These are phyloP conservation scores for Dryobotodes eremita DNA, from an alignment of 2,888 invertebrate species.

Conservation along the genomic window DNA sequence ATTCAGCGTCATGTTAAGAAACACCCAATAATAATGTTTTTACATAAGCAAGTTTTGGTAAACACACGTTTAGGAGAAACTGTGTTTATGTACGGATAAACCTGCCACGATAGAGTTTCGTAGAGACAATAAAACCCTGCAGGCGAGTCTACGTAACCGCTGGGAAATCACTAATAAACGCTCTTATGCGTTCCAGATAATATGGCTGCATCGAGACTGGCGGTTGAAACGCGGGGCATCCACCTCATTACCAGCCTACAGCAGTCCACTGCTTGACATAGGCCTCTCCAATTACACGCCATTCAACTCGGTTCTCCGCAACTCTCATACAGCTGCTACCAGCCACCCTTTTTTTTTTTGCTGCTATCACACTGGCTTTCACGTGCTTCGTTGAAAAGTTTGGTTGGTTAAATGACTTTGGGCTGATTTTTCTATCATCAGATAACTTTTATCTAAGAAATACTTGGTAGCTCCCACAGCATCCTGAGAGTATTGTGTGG, in stretches of 20 bases:
- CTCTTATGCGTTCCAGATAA: conserved; percentile 50
- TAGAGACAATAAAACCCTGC: conserved; percentile 62
- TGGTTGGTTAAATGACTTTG: not conserved
- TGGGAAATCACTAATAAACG: conserved; percentile 76
- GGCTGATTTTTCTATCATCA: too few relatives aligned
- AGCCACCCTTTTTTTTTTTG: too few relatives aligned
- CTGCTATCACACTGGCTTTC: not conserved
- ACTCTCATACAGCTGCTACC: not conserved
- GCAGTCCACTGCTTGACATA: not conserved
- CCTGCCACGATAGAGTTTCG: conserved; percentile 47
- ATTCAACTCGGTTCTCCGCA: not conserved
- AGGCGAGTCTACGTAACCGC: conserved; percentile 57
- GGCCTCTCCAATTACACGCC: not conserved
- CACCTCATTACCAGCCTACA: not conserved
- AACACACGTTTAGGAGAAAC: conserved; percentile 37
- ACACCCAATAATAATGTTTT: conserved; percentile 18
- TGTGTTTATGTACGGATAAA: conserved; percentile 42
- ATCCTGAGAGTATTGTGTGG: too few relatives aligned
- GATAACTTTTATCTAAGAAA: not conserved
- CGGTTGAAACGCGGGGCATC: not conserved
- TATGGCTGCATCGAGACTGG: conserved; percentile 21
- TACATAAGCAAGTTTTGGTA: conserved; percentile 30
- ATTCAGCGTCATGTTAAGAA: not conserved
- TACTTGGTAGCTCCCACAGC: too few relatives aligned
- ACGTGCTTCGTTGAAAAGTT: not conserved